phyloP scores from a whole-genome alignment of 2,888 invertebrate genomes.

The Drosophila subquinaria region DNA sequence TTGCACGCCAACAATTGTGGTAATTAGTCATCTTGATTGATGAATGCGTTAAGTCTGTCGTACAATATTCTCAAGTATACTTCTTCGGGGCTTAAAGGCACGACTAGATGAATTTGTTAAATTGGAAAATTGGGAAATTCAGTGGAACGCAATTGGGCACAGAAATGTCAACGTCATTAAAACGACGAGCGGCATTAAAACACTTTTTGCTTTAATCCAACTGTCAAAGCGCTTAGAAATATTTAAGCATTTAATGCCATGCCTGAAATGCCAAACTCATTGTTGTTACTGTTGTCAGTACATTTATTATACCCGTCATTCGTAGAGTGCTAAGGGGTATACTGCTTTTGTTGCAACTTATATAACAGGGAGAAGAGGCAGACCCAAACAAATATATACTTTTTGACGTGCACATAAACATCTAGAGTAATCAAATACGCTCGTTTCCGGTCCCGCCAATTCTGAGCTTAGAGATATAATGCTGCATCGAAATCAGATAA shows the following conservation, averaged over 20 bases:
- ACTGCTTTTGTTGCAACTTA: conserved; percentile 1
- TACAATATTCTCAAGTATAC: conserved; percentile 46
- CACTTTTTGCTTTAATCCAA: conserved; percentile 47
- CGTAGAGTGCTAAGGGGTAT: neutral
- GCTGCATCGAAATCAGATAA: no score
- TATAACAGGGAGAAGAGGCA: no score
- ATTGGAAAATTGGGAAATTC: conserved; percentile 55
- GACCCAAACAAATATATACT: no score
- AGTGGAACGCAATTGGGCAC: conserved; percentile 40
- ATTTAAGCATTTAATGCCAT: conserved; percentile 64
- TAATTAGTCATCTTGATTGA: conserved; percentile 80
- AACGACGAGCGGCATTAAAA: conserved; percentile 49
- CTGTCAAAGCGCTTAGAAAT: conserved; percentile 52
- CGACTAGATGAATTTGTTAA: conserved; percentile 13
- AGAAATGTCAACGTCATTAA: conserved; percentile 74
- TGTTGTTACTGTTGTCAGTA: conserved; percentile 15
- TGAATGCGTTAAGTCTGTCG: conserved; percentile 48
- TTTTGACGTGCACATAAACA: no score
- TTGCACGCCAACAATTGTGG: conserved; percentile 46
- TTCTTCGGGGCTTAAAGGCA: conserved; percentile 28
- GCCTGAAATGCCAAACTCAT: conserved; percentile 24
- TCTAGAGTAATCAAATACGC: no score
- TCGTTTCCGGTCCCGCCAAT: no score
- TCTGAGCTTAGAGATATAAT: no score
- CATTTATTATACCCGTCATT: conserved; percentile 4